These are phyloP conservation scores for Cyanistes caeruleus DNA, from an alignment of 2,113 vertebrate species.

Conservation along the genomic window DNA sequence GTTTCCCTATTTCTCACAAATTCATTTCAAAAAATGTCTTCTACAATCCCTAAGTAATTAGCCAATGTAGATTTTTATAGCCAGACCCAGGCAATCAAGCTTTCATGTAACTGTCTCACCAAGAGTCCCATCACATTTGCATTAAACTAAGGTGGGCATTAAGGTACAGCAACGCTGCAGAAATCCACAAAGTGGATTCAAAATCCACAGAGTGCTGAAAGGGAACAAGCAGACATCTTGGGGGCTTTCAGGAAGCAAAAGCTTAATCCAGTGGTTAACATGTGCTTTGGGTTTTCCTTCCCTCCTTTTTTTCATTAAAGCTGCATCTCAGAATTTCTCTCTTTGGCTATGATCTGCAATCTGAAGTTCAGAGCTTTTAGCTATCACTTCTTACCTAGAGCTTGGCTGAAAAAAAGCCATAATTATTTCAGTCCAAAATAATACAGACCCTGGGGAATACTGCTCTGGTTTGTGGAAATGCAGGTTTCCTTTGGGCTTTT, in stretches of 20 bases:
- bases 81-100: neutral
- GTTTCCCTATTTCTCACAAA: neutral
- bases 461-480: neutral
- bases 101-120: neutral
- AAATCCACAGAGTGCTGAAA: neutral
- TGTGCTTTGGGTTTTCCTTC: rapidly evolving
- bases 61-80: neutral
- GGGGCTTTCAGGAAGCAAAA: neutral
- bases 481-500: neutral
- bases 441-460: neutral
- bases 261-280: neutral
- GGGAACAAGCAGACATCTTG: neutral
- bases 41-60: neutral
- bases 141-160: neutral
- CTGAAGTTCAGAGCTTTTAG: neutral
- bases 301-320: neutral
- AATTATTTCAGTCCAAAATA: neutral
- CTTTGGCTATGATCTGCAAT: neutral
- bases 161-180: neutral
- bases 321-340: neutral
- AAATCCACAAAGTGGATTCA: neutral
- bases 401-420: neutral
- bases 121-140: neutral
- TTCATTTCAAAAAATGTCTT: neutral
- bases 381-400: neutral